Base-by-base conservation (phyloP, 2,888 invertebrate species). In the Magallana nippona region DNA sequence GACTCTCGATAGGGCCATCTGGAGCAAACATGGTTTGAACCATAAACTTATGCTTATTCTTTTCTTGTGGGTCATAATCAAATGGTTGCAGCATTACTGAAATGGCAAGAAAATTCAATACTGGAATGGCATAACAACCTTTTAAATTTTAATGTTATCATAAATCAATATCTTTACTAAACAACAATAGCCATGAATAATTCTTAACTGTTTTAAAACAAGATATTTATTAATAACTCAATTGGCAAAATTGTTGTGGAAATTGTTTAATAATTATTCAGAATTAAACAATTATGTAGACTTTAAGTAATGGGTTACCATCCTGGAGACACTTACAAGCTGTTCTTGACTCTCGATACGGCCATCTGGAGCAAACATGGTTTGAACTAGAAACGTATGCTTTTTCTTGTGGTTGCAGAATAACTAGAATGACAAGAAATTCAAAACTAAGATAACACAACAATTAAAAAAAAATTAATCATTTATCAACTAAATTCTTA, bases 381-480 rank as follows among this genome's bases (percentile, higher is more conserved):
- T 97, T 95, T 99, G 99, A 91, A 99, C 99, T 99, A 99, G 99
- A 94, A 99, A 99, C 96, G 99, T 99, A 95, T 99, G 99, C 96
- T 98, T 98, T 95, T 97, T 98, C 95, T 98, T 98, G 98, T 63
- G 98, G 98, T 94, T 99, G 99, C 92, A 99, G 96, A 95, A 98
- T 98, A 92, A 99, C 99, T 98, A 95, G 90, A 90, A 89, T n/a
- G 44, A 8, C 44, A 44, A 44, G n/a, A 44, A 44, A 44, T 44
- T 44, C 44, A 5, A 44, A 44, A 44, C 44, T 44, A 8, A 8
- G 5, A 44, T 44, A 0, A 8, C 5, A 44, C 8, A 44, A 44
- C 44, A 44, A 44, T 44, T 44, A 8, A 44, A 44, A 44, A 8
- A 44, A 44, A 44, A 8, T 5, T 10, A 44, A 44, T 44, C n/a